Evolutionary conservation across 2,113 vertebrate species (phyloP).

Genomic region (Zosterops borbonicus): DNA sequence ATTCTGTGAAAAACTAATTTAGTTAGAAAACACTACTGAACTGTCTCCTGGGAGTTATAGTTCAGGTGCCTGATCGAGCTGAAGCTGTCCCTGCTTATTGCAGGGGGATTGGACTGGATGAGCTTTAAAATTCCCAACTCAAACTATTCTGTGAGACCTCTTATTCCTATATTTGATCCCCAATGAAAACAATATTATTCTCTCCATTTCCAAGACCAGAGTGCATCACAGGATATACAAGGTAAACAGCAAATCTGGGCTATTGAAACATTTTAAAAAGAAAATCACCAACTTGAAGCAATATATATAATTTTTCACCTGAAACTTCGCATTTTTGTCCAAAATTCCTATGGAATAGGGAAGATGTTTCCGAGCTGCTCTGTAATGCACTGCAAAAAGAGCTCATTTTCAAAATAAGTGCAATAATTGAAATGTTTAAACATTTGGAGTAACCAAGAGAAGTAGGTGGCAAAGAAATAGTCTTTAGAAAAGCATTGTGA

Average conservation of each 20-base stretch:
- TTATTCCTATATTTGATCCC: background rate
- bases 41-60: background rate
- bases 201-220: background rate
- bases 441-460: background rate
- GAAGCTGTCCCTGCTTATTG: background rate
- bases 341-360: background rate
- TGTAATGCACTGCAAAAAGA: background rate
- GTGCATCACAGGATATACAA: background rate
- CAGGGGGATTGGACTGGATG: background rate
- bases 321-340: background rate
- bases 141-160: background rate
- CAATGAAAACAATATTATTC: background rate
- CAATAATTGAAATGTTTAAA: background rate
- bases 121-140: background rate
- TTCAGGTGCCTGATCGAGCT: background rate
- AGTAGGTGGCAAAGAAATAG: background rate
- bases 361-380: background rate
- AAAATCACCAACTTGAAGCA: background rate
- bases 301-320: background rate
- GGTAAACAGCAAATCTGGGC: background rate
- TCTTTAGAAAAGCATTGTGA: background rate
- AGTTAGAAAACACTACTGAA: background rate
- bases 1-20: background rate
- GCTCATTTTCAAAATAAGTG: background rate
- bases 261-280: background rate